phyloP scores from a whole-genome alignment of 2,113 vertebrate species.

The Dromas ardeola region DNA sequence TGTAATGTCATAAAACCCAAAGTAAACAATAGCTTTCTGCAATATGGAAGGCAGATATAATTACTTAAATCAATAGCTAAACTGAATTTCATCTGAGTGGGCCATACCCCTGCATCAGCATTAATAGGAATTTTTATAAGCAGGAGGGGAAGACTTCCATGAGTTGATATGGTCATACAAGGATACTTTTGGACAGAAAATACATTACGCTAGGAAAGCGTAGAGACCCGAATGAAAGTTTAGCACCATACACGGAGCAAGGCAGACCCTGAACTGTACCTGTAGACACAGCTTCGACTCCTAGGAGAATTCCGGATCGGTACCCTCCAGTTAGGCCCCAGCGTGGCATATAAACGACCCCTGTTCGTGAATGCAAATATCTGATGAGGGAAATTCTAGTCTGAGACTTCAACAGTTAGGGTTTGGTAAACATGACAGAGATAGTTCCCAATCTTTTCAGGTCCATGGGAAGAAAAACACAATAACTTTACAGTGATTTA shows the following conservation, averaged over 20 bases:
- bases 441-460: background rate
- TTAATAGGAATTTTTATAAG: background rate
- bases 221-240: background rate
- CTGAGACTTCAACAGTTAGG: background rate
- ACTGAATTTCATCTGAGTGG: background rate
- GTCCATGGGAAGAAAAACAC: background rate
- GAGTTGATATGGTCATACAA: background rate
- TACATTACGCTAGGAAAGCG: background rate
- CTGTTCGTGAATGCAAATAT: constrained; percentile 83
- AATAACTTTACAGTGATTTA: background rate
- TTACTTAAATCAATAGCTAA: background rate
- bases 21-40: background rate
- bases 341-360: constrained; percentile 92
- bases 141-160: background rate
- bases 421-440: background rate
- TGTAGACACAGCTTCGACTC: constrained; percentile 90
- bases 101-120: background rate
- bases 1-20: background rate
- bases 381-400: constrained; percentile 5
- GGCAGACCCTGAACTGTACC: constrained; percentile 77
- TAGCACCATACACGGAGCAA: background rate
- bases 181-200: background rate
- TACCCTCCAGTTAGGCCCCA: constrained; percentile 96
- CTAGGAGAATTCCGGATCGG: constrained; percentile 88
- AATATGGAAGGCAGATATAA: background rate